Base-by-base conservation (phyloP, 2,888 invertebrate genomes). In the Ophion obscuratus region DNA sequence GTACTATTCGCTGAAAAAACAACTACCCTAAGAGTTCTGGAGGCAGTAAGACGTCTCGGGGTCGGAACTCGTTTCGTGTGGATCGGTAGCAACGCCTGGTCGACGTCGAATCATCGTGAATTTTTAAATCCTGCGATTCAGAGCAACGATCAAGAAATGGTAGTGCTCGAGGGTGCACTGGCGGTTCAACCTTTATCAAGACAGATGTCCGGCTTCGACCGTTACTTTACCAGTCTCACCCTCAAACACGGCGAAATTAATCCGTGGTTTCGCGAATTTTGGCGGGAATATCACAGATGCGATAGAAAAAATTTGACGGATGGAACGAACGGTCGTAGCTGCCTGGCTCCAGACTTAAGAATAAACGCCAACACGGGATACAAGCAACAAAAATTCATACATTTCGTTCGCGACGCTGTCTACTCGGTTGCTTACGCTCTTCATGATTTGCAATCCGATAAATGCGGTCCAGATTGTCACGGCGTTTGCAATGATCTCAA, bases 1-100 rank as follows among this genome's bases (percentile, higher is more conserved):
- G 94, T 95, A n/a, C 90, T 95, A 59, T 95, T 95, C 87, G 93
- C 95, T 47, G 95, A 95, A 83, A 94, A 94, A 83, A 91, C 93
- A 67, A 92, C 94, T 59, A 95, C 95, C 2, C 85, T 93, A 9
- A 89, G 90, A 14, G 92, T 95, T n/a, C 93, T 95, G 90, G 91
- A 94, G 61, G 94, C 95, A 7, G 95, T 95, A 0, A 89, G 92
- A 44, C 89, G 94, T 0, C 87, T 93, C 0, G 91, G 90, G 0
- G 90, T 92, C 2, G 90, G 91, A 61, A 88, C 90, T 70, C 91
- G 92, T 2, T 95, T 95, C 89, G 94, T 95, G 3, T 95, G 95
- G 95, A 93, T 95, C 66, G 95, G 95, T 9, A 95, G 95, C 70
- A 95, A 95, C 87, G 95, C 95, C 5, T 95, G 95, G 95, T 94